Base-by-base conservation (phyloP, 1,140 invertebrate genomes). In the Lordiphosa collinella region DNA sequence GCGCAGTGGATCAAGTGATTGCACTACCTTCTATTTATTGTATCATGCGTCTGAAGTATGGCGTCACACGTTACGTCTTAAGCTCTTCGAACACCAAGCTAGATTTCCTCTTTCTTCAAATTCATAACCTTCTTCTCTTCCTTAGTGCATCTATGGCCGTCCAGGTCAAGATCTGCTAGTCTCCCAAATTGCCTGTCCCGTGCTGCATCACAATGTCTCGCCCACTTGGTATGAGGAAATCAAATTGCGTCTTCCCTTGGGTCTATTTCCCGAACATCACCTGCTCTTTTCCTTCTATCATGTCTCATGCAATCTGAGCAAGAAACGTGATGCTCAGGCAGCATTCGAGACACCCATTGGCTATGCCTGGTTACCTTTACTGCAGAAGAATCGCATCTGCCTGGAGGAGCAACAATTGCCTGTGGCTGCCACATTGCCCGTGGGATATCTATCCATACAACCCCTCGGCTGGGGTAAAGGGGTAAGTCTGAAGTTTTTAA, bases 201-300 rank as follows among this genome's bases (percentile, higher is more conserved):
- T 94, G 50, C 88, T 96, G 40, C 95, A 97, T 89, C 95, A 97
- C 86, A 95, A 93, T 76, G 93, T 94, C 0, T 93, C 91, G 46
- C 95, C 95, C 1, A 92, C 92, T 1, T 97, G 95, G 95, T 94
- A 95, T 80, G 95, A 95, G 89, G 96, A 98, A 90, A 93, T 97
- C n/a, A 97, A 97, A 89, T 91, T 97, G 51, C 91, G 92, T 16
- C 89, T 98, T 7, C 96, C 96, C 1, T 91, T 94, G n/a, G 93
- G 94, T 43, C 89, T 97, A 6, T 92, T 94, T 16, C 79, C 92
- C 0, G 92, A 93, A 29, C 96, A 97, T 89, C 96, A 98, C 85
- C 82, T 97, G 13, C 90, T 97, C 3, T 97, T 98, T 87, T 96
- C 94, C 2, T 97, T 98, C 89, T 93, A 95, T 84, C 96, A 98